A percentile compares a stretch with the other conserved stretches of the same genome.
Evolutionary conservation across 2,797 vertebrate species (phyloP).

Genomic region (Pristis pectinata): DNA sequence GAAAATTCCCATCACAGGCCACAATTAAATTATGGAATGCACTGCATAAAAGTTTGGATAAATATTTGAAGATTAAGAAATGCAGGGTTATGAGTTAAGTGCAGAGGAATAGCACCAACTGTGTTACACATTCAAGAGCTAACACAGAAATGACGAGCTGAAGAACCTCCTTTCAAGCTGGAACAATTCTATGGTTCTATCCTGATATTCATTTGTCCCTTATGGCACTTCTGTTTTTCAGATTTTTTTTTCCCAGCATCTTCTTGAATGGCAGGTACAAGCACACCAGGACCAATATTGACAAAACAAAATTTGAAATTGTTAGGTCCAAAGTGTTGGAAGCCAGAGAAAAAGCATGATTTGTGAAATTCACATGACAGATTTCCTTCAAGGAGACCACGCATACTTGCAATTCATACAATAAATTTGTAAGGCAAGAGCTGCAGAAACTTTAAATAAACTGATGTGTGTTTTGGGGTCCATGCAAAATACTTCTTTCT

Average conservation of each 20-base stretch:
- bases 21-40: background rate
- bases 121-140: no score
- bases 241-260: background rate
- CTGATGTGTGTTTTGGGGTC: background rate
- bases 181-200: no score
- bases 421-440: background rate
- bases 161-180: no score
- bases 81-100: background rate
- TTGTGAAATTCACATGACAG: background rate
- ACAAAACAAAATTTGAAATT: background rate
- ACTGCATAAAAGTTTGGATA: background rate
- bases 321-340: background rate
- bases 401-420: background rate
- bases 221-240: background rate
- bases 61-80: background rate
- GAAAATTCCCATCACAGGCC: no score
- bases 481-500: background rate
- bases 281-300: no score
- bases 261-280: no score
- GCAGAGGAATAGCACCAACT: no score
- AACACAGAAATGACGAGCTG: no score
- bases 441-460: background rate
- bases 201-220: background rate
- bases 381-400: background rate
- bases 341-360: background rate